phyloP scores from a whole-genome alignment of 2,888 invertebrate species.

The Thera britannica region DNA sequence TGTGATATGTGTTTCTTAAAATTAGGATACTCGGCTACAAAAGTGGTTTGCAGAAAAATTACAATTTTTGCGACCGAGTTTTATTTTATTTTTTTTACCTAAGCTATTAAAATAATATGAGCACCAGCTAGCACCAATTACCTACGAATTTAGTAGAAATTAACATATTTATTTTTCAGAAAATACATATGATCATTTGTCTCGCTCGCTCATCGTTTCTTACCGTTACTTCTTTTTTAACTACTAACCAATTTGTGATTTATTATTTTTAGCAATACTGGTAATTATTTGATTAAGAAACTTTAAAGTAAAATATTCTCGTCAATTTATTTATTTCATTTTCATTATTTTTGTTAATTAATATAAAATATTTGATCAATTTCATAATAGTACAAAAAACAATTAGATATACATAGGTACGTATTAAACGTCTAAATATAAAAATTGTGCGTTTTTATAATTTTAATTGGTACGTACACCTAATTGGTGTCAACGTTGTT shows the following conservation, averaged over 20 bases:
- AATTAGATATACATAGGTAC: no score
- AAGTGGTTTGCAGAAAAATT: conserved; percentile 21
- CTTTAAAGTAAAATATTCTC: no score
- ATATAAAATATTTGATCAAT: no score
- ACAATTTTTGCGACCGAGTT: conserved; percentile 29
- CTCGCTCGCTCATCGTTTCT: conserved; percentile 78
- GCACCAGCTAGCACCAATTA: conserved; percentile 70
- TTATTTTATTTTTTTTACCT: conserved; percentile 7
- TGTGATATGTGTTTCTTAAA: conserved; percentile 72
- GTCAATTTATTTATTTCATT: no score
- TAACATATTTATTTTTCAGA: background rate
- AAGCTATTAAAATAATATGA: conserved; percentile 45
- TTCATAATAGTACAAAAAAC: no score
- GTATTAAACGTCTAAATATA: no score
- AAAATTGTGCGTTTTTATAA: no score
- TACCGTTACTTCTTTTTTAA: conserved; percentile 78
- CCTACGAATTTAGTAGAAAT: background rate
- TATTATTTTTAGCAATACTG: no score
- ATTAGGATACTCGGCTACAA: conserved; percentile 33
- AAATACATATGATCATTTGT: conserved; percentile 59
- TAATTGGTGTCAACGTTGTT: no score
- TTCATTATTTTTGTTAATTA: no score
- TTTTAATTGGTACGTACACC: no score
- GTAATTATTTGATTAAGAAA: no score
- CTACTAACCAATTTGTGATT: conserved; percentile 31